These are phyloP conservation scores for Sminthurinus signatus DNA, from an alignment of 1,140 invertebrate species.

Conservation along the genomic window DNA sequence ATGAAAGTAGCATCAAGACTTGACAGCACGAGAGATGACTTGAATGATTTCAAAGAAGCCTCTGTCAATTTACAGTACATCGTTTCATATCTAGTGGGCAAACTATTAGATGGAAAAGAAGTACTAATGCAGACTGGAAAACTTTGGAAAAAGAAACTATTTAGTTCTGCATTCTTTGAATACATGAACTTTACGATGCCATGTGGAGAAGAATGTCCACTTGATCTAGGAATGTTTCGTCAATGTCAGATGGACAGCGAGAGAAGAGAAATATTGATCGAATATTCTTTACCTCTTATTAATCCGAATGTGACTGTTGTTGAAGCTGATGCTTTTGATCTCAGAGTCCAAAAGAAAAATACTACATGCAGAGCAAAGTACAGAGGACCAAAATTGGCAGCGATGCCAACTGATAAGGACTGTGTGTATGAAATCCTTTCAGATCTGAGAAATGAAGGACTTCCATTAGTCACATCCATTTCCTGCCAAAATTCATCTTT, in stretches of 20 bases:
- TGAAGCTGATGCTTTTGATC: conserved; percentile 23
- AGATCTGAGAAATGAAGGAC: no score
- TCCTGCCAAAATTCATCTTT: background rate
- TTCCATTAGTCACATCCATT: no score
- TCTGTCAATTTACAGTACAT: background rate
- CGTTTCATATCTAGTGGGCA: conserved; percentile 1
- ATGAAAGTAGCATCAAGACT: background rate
- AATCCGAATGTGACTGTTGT: conserved; percentile 13
- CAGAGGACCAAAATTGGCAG: conserved; percentile 14
- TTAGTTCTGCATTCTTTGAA: conserved; percentile 4
- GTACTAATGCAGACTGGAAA: background rate
- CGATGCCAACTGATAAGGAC: conserved; percentile 15
- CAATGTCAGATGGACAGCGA: background rate
- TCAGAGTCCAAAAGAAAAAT: conserved; percentile 13
- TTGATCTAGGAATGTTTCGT: background rate
- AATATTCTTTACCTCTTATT: conserved; percentile 14
- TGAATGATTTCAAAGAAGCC: background rate
- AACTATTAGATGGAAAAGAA: background rate
- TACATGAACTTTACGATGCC: conserved; percentile 16
- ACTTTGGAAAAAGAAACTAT: conserved; percentile 7
- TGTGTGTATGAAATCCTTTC: conserved; percentile 13
- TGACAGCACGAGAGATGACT: background rate
- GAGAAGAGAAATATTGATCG: background rate
- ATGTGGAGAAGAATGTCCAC: conserved; percentile 9
- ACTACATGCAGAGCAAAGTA: conserved; percentile 21